Evolutionary conservation across 1,140 invertebrate species (phyloP), one percentile per base, ranked within the genome.

Genomic region (Procambarus clarkii): DNA sequence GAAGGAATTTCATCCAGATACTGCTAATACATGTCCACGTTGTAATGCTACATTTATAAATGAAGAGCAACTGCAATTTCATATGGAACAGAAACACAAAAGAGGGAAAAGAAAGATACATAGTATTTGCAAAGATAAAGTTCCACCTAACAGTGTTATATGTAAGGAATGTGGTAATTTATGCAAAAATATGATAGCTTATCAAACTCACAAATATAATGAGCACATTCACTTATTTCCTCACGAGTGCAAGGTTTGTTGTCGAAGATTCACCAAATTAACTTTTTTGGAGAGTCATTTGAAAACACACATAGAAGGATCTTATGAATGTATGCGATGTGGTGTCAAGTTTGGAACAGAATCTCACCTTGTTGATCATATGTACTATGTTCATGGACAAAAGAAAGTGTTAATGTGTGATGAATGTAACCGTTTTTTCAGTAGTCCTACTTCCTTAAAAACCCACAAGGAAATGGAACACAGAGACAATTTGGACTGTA

Each of bases 351-450:
- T 91, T 91, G 90, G 77, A 74, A 91, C 84, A 50, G 90, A 87
- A 48, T 86, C 82, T 13, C 85, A 91, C 50, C 77, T 91, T 24
- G 79, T 87, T 71, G 90, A 86, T 64, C 90, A 91, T 48, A 86
- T 91, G 90, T 91, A 91, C 64, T 91, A 86, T 91, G 90, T 91
- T 54, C 90, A 91, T 60, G 90, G 90, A 0, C 90, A 91, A 34
- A 91, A 91, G 44, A 91, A 91, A 48, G 90, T 81, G 8, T 60
- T 91, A 13, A 86, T 91, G 90, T 91, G 90, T 82, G 79, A 80
- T 64, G 77, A 77, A 21, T 91, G 90, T 50, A 82, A 87, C 46
- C 79, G 80, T 50, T 86, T 76, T 64, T 91, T 91, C 69, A 91
- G 84, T 34, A 91, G 48, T 46, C 83, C 90, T 4, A 82, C 84